Evolutionary conservation across 2,888 invertebrate genomes (phyloP), one percentile per base, ranked within the genome.

Genomic region (Nemoura dubitans): DNA sequence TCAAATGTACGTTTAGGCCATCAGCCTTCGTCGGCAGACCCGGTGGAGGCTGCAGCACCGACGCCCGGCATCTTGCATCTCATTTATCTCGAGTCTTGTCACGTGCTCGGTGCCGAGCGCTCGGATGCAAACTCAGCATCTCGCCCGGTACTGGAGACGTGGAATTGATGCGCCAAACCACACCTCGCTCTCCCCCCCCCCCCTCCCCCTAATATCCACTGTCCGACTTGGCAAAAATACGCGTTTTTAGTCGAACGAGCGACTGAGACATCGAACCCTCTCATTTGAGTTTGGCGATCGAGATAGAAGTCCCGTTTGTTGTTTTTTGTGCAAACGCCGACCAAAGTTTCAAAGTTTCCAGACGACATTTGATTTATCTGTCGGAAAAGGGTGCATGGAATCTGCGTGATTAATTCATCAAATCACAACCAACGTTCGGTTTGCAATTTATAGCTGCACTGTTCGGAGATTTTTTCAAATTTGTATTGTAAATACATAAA

Each of bases 41-140:
- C 59, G 2, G 59, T 21, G 16, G 59, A 10, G 16, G 59, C 59
- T 21, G 10, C 59, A 16, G 59, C 59, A 59, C 6, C 59, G 21
- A 16, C 14, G 21, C 2, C 36, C 59, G 21, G 28, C 78, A 6
- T 26, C 78, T 10, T 78, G 78, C 5, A 78, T 78, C 28, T 59
- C 78, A 26, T 78, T 78, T 78, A 27, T 78, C 26, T 78, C 78
- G 78, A 78, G 78, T 78, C 78, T 78, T 78, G 78, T 78, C 78
- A 78, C 78, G 78, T 27, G 27, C 78, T 26, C 2, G n/a, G n/a
- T n/a, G n/a, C 2, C 78, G 10, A 5, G 36, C 7, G 78, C n/a
- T 21, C 5, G 78, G 78, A 78, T 78, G 78, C 78, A 78, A 78
- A 78, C 78, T 26, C 78, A 78, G 78, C 78, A 78, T 78, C 28